These are phyloP conservation scores for Andrena hattorfiana DNA, from an alignment of 2,888 invertebrate genomes.

Conservation along the genomic window DNA sequence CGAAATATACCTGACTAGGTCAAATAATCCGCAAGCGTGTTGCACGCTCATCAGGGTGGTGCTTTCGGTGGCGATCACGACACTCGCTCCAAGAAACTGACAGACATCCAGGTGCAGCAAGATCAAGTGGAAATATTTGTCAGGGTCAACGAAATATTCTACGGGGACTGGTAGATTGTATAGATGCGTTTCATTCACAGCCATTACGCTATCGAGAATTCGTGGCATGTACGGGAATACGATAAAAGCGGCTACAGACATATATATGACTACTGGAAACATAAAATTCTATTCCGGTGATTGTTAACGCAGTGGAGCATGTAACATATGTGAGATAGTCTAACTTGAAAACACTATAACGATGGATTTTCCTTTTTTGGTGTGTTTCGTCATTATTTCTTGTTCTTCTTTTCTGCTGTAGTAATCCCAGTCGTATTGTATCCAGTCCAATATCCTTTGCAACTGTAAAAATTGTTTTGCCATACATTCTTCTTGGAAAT, in stretches of 20 bases:
- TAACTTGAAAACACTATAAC: not conserved
- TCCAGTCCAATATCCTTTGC: not conserved
- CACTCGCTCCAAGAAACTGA: not conserved
- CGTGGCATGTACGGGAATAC: not conserved
- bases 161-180: not conserved
- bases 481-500: not conserved
- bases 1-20: not conserved
- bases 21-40: not conserved
- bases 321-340: not conserved
- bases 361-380: not conserved
- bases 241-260: not conserved
- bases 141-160: not conserved
- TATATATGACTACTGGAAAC: not conserved
- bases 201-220: not conserved
- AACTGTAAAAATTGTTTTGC: not conserved
- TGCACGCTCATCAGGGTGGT: not conserved
- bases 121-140: not conserved
- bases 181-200: not conserved
- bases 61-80: not conserved
- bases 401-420: not conserved
- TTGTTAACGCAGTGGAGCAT: not conserved
- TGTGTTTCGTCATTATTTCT: constrained; percentile 1
- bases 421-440: not conserved
- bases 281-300: not conserved
- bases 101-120: not conserved